Percentiles rank a stretch among this genome's conserved stretches.
These are phyloP conservation scores for Tribolium madens DNA, from an alignment of 1,140 invertebrate genomes.

Conservation along the genomic window DNA sequence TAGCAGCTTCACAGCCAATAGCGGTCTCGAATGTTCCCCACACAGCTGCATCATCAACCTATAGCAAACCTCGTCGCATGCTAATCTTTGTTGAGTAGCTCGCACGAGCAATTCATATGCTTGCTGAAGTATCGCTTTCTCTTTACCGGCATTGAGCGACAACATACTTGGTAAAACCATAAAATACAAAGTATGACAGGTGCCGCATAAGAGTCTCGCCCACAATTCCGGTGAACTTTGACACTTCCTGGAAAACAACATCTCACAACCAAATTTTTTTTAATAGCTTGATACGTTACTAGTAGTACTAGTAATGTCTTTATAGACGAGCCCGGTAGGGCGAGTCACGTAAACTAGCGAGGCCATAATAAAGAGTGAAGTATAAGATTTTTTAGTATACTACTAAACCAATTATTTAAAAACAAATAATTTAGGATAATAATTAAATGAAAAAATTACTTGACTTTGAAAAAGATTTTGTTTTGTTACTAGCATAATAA, in stretches of 20 bases:
- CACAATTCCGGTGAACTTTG: conserved; percentile 79
- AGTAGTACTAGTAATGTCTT: too few species aligned
- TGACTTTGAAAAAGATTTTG: too few species aligned
- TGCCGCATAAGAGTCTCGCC: conserved; percentile 90
- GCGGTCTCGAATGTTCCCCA: conserved; percentile 92
- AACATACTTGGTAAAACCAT: conserved; percentile 89
- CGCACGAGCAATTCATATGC: conserved; percentile 90
- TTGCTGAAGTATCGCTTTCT: conserved; percentile 81
- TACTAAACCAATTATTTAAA: too few species aligned
- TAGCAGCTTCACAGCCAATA: conserved; percentile 93
- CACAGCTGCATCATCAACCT: conserved; percentile 98
- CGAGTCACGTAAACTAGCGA: too few species aligned
- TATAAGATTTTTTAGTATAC: too few species aligned
- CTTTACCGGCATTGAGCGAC: conserved; percentile 72
- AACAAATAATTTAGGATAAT: too few species aligned
- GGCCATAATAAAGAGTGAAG: too few species aligned
- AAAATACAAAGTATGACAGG: conserved; percentile 97
- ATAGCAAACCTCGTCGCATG: conserved; percentile 97
- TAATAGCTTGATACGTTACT: too few species aligned
- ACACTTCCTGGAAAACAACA: conserved; percentile 60
- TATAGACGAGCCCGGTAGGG: too few species aligned
- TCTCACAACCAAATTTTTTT: background rate
- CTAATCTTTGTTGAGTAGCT: conserved; percentile 84
- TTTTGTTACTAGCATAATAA: too few species aligned
- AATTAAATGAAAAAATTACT: too few species aligned